A percentile compares a stretch with the other conserved stretches of the same genome.
Evolutionary conservation across 2,113 vertebrate species (phyloP).

Genomic region (Takifugu flavidus): DNA sequence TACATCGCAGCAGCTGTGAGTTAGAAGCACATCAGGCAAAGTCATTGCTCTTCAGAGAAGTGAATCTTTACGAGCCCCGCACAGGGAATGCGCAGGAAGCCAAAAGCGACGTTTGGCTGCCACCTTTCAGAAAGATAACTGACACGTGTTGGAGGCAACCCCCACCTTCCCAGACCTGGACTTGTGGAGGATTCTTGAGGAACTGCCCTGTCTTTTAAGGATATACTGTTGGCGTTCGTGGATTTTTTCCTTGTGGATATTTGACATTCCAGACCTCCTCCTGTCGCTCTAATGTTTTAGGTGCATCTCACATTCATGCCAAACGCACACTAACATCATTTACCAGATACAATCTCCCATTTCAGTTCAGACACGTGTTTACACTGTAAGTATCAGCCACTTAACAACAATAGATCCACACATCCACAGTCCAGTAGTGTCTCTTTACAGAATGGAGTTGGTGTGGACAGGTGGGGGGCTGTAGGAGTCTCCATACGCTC

Average conservation of each 20-base stretch:
- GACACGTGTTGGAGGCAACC: constrained; percentile 44
- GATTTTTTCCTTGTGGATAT: constrained; percentile 52
- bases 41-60: constrained; percentile 25
- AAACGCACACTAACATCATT: constrained; percentile 25
- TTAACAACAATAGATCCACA: constrained; percentile 15
- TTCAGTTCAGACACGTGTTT: constrained; percentile 44
- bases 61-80: background rate
- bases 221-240: constrained; percentile 43
- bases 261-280: constrained; percentile 32
- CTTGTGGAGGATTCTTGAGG: constrained; percentile 31
- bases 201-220: constrained; percentile 31
- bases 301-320: constrained; percentile 20
- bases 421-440: constrained; percentile 35
- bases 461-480: constrained; percentile 57
- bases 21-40: constrained; percentile 15
- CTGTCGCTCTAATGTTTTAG: constrained; percentile 9
- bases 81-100: constrained; percentile 25
- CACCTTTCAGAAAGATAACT: constrained; percentile 39
- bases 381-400: constrained; percentile 50
- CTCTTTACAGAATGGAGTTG: constrained; percentile 57
- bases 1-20: constrained; percentile 47
- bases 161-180: constrained; percentile 26
- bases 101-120: constrained; percentile 31
- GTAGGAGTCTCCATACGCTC: constrained; percentile 46
- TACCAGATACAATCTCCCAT: constrained; percentile 44